Evolutionary conservation across 2,888 invertebrate species (phyloP), one percentile per base, ranked within the genome.

Genomic region (Muschampia staudingeri): DNA sequence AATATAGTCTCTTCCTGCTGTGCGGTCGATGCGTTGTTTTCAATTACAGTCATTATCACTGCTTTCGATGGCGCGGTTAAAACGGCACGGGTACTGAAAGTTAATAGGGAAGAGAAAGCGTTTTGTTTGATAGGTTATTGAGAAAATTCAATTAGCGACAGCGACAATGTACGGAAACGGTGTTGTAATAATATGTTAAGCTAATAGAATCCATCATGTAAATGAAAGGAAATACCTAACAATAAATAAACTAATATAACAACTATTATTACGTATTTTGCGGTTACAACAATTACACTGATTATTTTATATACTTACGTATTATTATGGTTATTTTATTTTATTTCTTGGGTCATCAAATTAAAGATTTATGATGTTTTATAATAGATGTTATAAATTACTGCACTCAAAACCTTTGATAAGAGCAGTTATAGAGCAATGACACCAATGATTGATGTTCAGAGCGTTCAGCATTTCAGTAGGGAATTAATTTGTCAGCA

Each of bases 1-100:
- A 95, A 92, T 92, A 88, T 87, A 84, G 78, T 83, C 88, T 88
- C 92, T 92, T 92, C 92, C 92, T 91, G 89, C 82, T 88, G 80
- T 75, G 72, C 67, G 71, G 77, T 80, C 76, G 76, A 77, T 81
- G 81, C 78, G 78, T 78, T 80, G 76, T 80, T 76, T 80, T 70
- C 42, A 61, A 67, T 73, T 76, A 30, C 61, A 70, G 56, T 80
- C 37, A 80, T 76, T 80, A 80, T 71, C 71, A 75, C 52, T 80
- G 75, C 76, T 80, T 80, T 76, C 76, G 44, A 76, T 16, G 56
- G 14, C 30, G 80, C 56, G 75, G 76, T 75, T 79, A 40, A 40
- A 80, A 61, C 52, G 14, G 67, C 52, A 67, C 37, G 65, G 65
- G 61, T 30, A 37, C 37, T 56, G 56, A 65, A 80, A 56, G 52